Conservation (phyloP, 2,797 vertebrate species). For the Gymnothorax javanicus region DNA sequence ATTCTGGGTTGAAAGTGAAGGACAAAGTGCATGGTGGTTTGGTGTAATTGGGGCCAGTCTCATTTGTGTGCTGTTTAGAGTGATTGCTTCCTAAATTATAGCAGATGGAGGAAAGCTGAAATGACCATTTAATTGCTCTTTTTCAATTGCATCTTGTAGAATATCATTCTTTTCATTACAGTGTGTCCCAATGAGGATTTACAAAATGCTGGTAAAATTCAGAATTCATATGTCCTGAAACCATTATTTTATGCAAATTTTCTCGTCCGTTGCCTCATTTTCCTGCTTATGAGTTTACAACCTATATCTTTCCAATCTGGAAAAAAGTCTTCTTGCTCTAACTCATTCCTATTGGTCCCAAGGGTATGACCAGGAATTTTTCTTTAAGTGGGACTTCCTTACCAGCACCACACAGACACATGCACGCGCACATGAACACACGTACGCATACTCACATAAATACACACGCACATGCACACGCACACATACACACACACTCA, state of each 20-base stretch:
- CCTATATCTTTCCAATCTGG: background rate
- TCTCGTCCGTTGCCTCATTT: background rate
- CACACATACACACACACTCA: background rate
- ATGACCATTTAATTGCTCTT: background rate
- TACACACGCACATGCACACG: too few relatives aligned
- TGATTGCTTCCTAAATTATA: slow-evolving; percentile 9
- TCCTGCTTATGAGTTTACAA: background rate
- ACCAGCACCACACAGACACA: background rate
- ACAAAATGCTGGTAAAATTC: background rate
- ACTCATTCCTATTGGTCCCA: slow-evolving; percentile 2
- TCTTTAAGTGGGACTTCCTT: background rate
- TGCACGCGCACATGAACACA: too few relatives aligned
- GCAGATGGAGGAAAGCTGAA: background rate
- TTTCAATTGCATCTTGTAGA: background rate
- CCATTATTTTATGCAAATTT: background rate
- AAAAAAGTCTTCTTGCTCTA: background rate
- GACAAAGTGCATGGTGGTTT: slow-evolving; percentile 1
- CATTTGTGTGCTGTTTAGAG: background rate
- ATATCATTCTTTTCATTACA: background rate
- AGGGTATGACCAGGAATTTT: background rate
- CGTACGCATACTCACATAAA: too few relatives aligned
- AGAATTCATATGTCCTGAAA: background rate
- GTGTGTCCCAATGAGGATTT: background rate
- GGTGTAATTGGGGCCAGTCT: background rate
- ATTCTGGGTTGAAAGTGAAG: background rate